phyloP scores from a whole-genome alignment of 2,113 vertebrate genomes.

The Apteryx mantelli region DNA sequence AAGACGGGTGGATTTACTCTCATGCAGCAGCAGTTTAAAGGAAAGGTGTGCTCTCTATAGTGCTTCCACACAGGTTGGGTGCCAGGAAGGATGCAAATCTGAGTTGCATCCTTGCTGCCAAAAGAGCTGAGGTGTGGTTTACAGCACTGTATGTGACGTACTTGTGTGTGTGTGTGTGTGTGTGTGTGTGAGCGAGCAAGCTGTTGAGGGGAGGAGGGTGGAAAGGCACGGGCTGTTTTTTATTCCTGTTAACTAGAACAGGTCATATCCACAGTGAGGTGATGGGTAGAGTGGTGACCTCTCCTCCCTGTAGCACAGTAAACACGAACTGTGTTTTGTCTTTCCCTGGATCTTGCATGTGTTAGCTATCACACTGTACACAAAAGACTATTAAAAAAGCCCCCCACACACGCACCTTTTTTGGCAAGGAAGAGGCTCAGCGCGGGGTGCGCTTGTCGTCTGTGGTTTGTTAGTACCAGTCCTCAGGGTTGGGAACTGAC shows the following conservation, averaged over 20 bases:
- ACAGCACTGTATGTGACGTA: rapidly evolving
- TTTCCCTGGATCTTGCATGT: background rate
- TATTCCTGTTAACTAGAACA: background rate
- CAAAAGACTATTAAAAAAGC: background rate
- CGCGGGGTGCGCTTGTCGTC: rapidly evolving
- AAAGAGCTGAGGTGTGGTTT: background rate
- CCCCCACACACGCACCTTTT: background rate
- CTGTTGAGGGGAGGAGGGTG: background rate
- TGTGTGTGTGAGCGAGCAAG: background rate
- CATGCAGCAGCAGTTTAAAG: background rate
- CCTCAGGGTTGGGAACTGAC: background rate
- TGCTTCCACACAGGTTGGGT: rapidly evolving
- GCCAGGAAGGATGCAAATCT: background rate
- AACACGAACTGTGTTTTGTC: background rate
- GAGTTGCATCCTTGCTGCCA: background rate
- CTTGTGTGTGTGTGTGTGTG: no score
- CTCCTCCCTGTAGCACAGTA: background rate
- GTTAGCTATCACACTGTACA: background rate
- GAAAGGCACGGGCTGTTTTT: background rate
- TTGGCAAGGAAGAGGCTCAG: background rate
- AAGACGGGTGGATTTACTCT: background rate
- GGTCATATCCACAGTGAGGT: no score
- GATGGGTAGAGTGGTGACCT: background rate
- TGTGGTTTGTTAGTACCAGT: background rate
- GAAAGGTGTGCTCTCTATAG: background rate